Evolutionary conservation across 2,888 invertebrate genomes (phyloP), one percentile per base, ranked within the genome.

Genomic region (Elgonia sp.): DNA sequence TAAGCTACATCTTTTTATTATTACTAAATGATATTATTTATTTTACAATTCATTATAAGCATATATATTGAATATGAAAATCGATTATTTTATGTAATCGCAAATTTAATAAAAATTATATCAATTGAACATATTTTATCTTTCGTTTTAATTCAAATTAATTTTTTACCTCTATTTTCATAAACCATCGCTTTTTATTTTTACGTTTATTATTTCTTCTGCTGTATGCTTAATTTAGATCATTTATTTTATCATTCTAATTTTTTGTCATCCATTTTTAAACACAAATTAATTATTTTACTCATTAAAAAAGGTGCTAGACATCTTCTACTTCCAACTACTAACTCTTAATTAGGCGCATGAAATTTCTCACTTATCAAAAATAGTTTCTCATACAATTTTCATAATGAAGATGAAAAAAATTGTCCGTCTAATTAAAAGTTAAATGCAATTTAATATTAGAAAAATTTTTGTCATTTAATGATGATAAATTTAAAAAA

Each of bases 321-420:
- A 70, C 53, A 70, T 70, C 55, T 70, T 70, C 70, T 55, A 70
- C 53, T 39, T 70, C 53, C 10, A 46, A 46, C 46, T 46, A 29
- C 29, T 29, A 29, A 29, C 29, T 29, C 29, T 29, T 29, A 29
- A 29, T 29, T 29, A 29, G 29, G 29, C 29, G 29, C 29, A 29
- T 29, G 29, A 29, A 29, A 29, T 29, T 29, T 29, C 29, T 29
- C 5, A 29, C 1, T 3, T 29, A n/a, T 29, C 29, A 29, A 29
- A 29, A 29, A 1, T 29, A 29, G 29, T 29, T 29, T 29, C 29
- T 29, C 29, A 29, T 29, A 5, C 29, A 29, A 29, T 1, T 29
- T 29, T 29, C 29, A 5, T 29, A n/a, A 5, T 29, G 5, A 29
- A 29, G 29, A 29, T 29, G 29, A 29, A 29, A 29, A n/a, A 29